A percentile compares a stretch with the other conserved stretches of the same genome.
Conservation (phyloP, 2,797 vertebrate species). For the Anniella stebbinsi region DNA sequence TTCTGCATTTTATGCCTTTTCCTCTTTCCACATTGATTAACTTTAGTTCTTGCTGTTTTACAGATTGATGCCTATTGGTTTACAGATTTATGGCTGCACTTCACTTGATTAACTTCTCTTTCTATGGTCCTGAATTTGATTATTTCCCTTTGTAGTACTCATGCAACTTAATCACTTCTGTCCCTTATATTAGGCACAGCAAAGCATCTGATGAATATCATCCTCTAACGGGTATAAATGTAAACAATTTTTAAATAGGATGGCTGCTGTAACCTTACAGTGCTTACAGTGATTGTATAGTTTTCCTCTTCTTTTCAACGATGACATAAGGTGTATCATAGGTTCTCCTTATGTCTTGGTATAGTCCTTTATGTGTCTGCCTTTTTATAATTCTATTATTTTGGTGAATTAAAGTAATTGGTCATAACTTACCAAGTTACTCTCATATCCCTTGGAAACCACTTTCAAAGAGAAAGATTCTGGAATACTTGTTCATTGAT, state of each 20-base stretch:
- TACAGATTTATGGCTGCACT: not conserved
- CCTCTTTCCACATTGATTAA: not conserved
- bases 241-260: not conserved
- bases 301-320: not conserved
- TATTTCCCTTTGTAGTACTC: not conserved
- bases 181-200: not conserved
- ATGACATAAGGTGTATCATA: not conserved
- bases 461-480: not conserved
- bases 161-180: constrained; percentile 2
- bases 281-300: not conserved
- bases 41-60: not conserved
- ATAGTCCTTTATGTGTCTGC: not conserved
- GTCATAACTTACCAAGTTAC: constrained; percentile 18
- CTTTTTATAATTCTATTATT: constrained; percentile 18
- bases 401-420: constrained; percentile 30
- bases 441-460: not conserved
- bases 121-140: not conserved
- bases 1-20: constrained; percentile 4
- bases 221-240: not conserved
- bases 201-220: constrained; percentile 3
- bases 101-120: constrained; percentile 38
- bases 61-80: not conserved
- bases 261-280: not conserved
- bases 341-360: not conserved
- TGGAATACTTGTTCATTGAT: not conserved